Evolutionary conservation across 2,888 invertebrate genomes (phyloP), one percentile per base, ranked within the genome.

Genomic region (Ischnura elegans): DNA sequence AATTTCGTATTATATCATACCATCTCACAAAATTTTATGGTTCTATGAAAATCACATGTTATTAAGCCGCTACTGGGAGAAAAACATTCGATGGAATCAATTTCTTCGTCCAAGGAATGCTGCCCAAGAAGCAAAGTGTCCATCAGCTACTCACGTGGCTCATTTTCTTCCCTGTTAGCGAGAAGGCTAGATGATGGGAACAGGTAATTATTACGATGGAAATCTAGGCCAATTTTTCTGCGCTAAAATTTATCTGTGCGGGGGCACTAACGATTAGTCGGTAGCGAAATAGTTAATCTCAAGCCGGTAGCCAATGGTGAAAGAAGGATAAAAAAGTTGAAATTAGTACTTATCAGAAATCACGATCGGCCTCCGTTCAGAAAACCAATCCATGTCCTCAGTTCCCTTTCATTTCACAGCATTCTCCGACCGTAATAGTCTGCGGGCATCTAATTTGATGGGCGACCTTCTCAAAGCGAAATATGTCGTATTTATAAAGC

Each of bases 261-360:
- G 13, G 10, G 29, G 2, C 10, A 29, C 76, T 36, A 76, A n/a
- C 13, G 76, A 76, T 76, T 76, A 76, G 76, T 36, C 76, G 76
- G 76, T 76, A 76, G 76, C 76, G 36, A 76, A 76, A 76, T 36
- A 76, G 76, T 29, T 61, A n/a, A 61, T 61, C 61, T 76, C 36
- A 36, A 16, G 13, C 76, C 76, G 76, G 76, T 76, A 25, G 76
- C 76, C 10, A 76, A 36, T 1, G 6, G 10, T 76, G 2, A 10
- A 76, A 61, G n/a, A 61, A 61, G n/a, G 4, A 61, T n/a, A 4
- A n/a, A 51, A 25, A 76, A 36, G 8, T 5, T 76, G n/a, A 76
- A 76, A 76, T 76, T 76, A 76, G 76, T 36, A 76, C 76, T 16
- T 76, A 76, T 76, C 76, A 13, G 76, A 36, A 10, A 13, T 76